Evolutionary conservation across 2,888 invertebrate genomes (phyloP).

Genomic region (Scrobipalpa costella): DNA sequence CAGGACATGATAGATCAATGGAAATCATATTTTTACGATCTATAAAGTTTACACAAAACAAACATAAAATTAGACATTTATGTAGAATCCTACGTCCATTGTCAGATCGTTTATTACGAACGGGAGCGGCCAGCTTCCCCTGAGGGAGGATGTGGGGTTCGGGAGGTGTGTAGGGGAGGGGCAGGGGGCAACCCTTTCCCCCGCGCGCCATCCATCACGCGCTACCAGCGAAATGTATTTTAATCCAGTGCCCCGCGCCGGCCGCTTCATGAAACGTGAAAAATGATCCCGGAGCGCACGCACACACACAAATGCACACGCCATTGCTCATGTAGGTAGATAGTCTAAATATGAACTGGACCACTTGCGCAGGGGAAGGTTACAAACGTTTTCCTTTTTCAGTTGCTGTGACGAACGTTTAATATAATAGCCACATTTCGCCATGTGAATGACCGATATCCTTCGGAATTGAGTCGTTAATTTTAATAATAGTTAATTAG

Average conservation of each 20-base stretch:
- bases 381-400: slow-evolving; percentile 12
- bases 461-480: slow-evolving; percentile 6
- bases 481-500: background rate
- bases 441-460: background rate
- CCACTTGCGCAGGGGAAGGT: slow-evolving; percentile 34
- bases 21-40: background rate
- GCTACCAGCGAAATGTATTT: slow-evolving; percentile 77
- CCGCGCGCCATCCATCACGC: slow-evolving; percentile 69
- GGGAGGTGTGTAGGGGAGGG: slow-evolving; percentile 29
- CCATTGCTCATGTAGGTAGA: slow-evolving; percentile 30
- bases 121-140: slow-evolving; percentile 19
- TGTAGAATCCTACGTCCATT: slow-evolving; percentile 45
- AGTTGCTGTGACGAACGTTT: background rate
- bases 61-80: slow-evolving; percentile 55
- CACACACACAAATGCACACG: slow-evolving; percentile 36
- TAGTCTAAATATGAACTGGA: slow-evolving; percentile 28
- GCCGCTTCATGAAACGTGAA: slow-evolving; percentile 79
- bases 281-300: slow-evolving; percentile 68
- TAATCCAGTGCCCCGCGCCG: slow-evolving; percentile 75
- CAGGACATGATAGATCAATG: background rate
- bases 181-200: slow-evolving; percentile 66
- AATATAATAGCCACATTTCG: background rate
- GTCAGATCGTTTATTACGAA: slow-evolving; percentile 48
- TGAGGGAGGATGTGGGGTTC: slow-evolving; percentile 1
- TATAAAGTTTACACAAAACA: background rate